Evolutionary conservation across 2,113 vertebrate genomes (phyloP), one percentile per base, ranked within the genome.

Genomic region (Rhodinocichla rosea): DNA sequence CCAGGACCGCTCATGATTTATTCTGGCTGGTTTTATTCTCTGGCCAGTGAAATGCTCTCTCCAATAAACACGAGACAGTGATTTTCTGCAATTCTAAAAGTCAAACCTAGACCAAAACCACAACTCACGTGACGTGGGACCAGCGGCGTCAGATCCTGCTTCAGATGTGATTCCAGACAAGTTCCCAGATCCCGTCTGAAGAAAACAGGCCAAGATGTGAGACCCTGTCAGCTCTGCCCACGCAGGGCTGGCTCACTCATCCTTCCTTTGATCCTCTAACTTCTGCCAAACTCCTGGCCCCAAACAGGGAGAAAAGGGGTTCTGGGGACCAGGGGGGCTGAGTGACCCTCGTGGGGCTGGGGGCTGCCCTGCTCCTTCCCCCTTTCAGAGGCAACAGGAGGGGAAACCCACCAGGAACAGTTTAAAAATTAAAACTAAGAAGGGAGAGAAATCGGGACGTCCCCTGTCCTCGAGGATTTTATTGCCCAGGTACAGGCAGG

Each of bases 21-120:
- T 78, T 82, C 67, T 82, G 77, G 20, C 50, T 49, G 79, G 0
- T 63, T 86, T 64, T 37, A 42, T 84, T 62, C 84, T 68, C 75
- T 70, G 18, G 1, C 76, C 67, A 69, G 44, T 11, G 44, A 82
- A 92, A 60, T 5, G 24, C 33, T 4, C 40, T 65, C 69, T 59
- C 32, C 64, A 49, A 4, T 10, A n/a, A 89, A 84, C 44, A 56
- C 1, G 0, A 52, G 83, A 44, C 7, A 1, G 57, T 79, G 95
- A 94, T 95, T 95, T 94, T 95, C 81, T 94, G 81, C 73, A 62
- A 70, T 53, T 73, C 57, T 16, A 18, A 84, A 90, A 93, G 83
- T 91, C 92, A 76, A 76, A 89, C 52, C 56, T 68, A 76, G 62
- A 92, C 77, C 77, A 53, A 94, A 96, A 87, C 82, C 91, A 78